Evolutionary conservation across 1,140 invertebrate species (phyloP), one percentile per base, ranked within the genome.

Genomic region (Dendrolimus punctatus): DNA sequence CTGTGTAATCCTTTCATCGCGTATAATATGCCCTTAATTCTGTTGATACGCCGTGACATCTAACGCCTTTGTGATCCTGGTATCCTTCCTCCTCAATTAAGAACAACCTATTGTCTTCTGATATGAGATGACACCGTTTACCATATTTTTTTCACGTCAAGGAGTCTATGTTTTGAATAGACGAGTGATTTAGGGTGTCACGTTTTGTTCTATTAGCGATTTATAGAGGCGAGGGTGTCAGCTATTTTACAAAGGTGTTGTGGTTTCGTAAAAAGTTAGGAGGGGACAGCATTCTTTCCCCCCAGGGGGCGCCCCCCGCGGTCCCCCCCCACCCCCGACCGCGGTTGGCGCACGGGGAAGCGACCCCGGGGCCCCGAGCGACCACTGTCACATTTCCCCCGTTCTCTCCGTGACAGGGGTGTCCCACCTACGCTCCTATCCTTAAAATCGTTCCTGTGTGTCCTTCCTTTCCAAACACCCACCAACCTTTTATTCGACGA

Each of bases 11-110:
- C 76, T 82, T 81, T 79, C 80, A 80, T 59, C 73, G 58, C 57
- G 68, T 61, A 84, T 84, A 84, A 84, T 84, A 80, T 81, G 66
- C 63, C 70, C 73, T 79, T 84, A 84, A 84, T 84, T 78, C 74
- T 52, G 58, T 72, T 82, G 79, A 80, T 84, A 81, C 68, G 67
- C 68, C 79, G 72, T 82, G 80, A 84, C 80, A 78, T 77, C 73
- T 76, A 68, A 67, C 76, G 73, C 77, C 63, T 75, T 85, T 82
- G 77, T 82, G 58, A 54, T 52, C 46, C 56, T 44, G 48, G 54
- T 57, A 66, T 68, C 63, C 69, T 76, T 75, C 67, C 63, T 52
- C 69, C 60, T 76, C 80, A 82, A 82, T 84, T 84, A 84, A 77
- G 66, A 65, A 59, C 58, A 54, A 56, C 9, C 62, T 60, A 63